Evolutionary conservation across 1,140 invertebrate genomes (phyloP), one percentile per base, ranked within the genome.

Genomic region (Drosophila azteca): DNA sequence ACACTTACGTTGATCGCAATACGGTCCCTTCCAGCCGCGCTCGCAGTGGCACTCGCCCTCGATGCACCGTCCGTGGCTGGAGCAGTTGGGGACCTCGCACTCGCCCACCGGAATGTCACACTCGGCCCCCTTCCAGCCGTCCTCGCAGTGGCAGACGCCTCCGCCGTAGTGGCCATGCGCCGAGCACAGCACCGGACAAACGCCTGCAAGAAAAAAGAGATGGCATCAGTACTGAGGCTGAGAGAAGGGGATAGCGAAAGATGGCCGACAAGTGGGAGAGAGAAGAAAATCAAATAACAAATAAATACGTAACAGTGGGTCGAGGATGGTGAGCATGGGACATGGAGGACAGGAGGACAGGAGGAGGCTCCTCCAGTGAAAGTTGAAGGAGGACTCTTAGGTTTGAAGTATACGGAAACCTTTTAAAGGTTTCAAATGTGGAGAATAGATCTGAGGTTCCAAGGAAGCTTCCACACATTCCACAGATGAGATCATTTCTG

Each of bases 151-250:
- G 93, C 99, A 99, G 72, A 97, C 93, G 15, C 99, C 99, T 51
- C 97, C 97, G 22, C 97, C 96, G 91, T 99, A 99, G 83, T 97
- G 95, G 24, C 99, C 99, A 90, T 99, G 97, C 62, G 96, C 97
- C 69, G 97, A 98, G 93, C 99, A 99, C 55, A 99, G 93, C 3
- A 99, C 97, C 35, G 98, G 99, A 93, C 99, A 99, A n/a, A 98
- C 95, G 92, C 97, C 94, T 95, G 85, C 64, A 93, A 52, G 69
- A 55, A 13, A 39, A 58, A 39, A 51, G n/a, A 26, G 57, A 52
- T 11, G 17, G 26, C 31, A n/a, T 43, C 11, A 43, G 20, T n/a
- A 1, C 7, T 45, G 24, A 54, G 17, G 17, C 17, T 20, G 17
- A 20, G 17, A 20, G 35, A 43, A 35, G 44, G 6, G 11, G 44